phyloP scores from a whole-genome alignment of 2,888 invertebrate genomes.

The Eledone cirrhosa region DNA sequence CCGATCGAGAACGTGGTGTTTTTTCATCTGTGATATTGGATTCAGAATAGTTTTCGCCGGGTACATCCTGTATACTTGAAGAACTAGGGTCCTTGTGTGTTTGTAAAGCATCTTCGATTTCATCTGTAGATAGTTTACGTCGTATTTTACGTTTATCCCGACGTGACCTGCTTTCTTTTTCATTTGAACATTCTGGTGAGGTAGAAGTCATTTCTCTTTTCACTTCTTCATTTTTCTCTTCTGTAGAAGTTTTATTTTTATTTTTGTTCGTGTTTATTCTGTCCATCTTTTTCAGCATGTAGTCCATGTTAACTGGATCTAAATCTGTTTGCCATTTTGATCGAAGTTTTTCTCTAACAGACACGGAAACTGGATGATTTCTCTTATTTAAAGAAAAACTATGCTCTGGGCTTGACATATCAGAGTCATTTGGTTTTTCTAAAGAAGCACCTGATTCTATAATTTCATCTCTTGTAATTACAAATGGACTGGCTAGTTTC shows the following conservation, averaged over 20 bases:
- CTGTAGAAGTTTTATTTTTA: background rate
- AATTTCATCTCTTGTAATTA: too few relatives aligned
- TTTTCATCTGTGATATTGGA: conserved; percentile 30
- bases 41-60: conserved; percentile 22
- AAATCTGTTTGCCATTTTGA: conserved; percentile 49
- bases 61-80: background rate
- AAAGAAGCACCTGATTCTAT: too few relatives aligned
- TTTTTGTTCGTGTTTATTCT: conserved; percentile 33
- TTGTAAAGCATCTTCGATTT: conserved; percentile 53
- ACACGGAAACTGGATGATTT: conserved; percentile 41
- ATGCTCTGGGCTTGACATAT: too few relatives aligned
- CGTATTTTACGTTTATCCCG: conserved; percentile 53
- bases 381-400: too few relatives aligned
- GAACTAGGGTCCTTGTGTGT: conserved; percentile 25
- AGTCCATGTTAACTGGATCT: conserved; percentile 55
- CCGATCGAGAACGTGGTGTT: conserved; percentile 33
- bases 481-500: too few relatives aligned
- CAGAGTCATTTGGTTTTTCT: too few relatives aligned
- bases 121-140: conserved; percentile 50
- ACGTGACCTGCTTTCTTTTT: conserved; percentile 49
- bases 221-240: too few relatives aligned
- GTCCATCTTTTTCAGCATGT: conserved; percentile 58
- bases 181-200: conserved; percentile 25
- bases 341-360: conserved; percentile 47
- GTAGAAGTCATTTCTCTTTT: background rate